phyloP scores from a whole-genome alignment of 2,888 invertebrate species.

The Xylophagus ater region DNA sequence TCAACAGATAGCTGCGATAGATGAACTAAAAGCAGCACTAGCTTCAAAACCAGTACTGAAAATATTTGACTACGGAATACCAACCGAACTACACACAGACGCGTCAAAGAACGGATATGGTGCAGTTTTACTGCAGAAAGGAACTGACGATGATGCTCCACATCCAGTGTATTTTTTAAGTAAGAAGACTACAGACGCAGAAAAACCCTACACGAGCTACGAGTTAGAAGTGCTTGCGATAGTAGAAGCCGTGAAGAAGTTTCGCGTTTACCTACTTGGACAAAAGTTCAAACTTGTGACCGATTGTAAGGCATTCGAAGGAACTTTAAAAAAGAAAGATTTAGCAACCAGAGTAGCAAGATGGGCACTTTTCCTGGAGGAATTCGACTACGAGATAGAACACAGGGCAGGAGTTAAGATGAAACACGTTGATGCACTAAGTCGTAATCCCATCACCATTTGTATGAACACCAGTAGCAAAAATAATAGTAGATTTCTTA shows the following conservation, averaged over 20 bases:
- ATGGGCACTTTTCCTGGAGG: not conserved
- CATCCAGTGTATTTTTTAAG: conserved; percentile 20
- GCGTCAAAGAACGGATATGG: not conserved
- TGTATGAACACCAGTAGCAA: not conserved
- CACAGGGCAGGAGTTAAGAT: not conserved
- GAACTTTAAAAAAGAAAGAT: too few relatives aligned
- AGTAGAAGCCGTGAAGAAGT: conserved; percentile 17
- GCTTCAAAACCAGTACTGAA: not conserved
- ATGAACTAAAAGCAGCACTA: too few relatives aligned
- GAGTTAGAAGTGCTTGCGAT: conserved; percentile 19
- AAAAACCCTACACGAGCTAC: conserved; percentile 19
- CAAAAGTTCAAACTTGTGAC: conserved; percentile 9
- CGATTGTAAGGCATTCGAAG: conserved; percentile 15
- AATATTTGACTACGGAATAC: not conserved
- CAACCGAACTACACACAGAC: not conserved
- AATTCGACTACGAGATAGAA: not conserved
- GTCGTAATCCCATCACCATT: conserved; percentile 12
- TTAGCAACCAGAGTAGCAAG: too few relatives aligned
- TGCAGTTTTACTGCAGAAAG: not conserved
- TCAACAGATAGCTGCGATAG: too few relatives aligned
- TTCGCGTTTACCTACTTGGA: conserved; percentile 17
- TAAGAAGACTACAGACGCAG: conserved; percentile 16
- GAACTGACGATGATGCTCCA: conserved; percentile 9
- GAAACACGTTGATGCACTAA: conserved; percentile 7
- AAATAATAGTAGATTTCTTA: not conserved